These are phyloP conservation scores for Caenorhabditis tropicalis DNA, from an alignment of 1,140 invertebrate species.

Conservation along the genomic window DNA sequence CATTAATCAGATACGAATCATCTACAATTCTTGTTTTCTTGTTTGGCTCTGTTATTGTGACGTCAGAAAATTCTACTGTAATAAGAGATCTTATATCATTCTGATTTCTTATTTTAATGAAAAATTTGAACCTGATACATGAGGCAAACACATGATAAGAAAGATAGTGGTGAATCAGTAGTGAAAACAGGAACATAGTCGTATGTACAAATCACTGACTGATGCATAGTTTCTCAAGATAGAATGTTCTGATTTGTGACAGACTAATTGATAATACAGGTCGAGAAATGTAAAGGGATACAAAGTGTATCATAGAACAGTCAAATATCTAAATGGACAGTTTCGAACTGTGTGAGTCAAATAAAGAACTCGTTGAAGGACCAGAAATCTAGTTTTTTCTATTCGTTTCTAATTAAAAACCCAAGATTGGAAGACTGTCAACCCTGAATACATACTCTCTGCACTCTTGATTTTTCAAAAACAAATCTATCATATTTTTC, in stretches of 20 bases:
- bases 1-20: neutral
- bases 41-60: neutral
- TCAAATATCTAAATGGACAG: neutral
- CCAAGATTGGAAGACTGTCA: neutral
- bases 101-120: neutral
- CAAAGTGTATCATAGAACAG: neutral
- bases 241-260: constrained; percentile 30
- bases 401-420: neutral
- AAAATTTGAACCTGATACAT: neutral
- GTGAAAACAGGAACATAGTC: constrained; percentile 28
- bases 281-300: neutral
- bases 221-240: neutral
- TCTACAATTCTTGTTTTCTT: neutral
- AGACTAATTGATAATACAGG: neutral
- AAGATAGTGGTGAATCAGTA: neutral
- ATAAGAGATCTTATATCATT: neutral
- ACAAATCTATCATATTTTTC: too few relatives aligned
- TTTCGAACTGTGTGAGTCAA: neutral
- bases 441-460: neutral
- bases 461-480: neutral
- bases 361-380: too few relatives aligned
- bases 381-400: neutral
- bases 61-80: neutral
- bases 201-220: neutral
- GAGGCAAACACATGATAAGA: constrained; percentile 17